Percentiles rank a stretch among this genome's conserved stretches.
Evolutionary conservation across 2,888 invertebrate species (phyloP).

Genomic region (Agrochola litura): DNA sequence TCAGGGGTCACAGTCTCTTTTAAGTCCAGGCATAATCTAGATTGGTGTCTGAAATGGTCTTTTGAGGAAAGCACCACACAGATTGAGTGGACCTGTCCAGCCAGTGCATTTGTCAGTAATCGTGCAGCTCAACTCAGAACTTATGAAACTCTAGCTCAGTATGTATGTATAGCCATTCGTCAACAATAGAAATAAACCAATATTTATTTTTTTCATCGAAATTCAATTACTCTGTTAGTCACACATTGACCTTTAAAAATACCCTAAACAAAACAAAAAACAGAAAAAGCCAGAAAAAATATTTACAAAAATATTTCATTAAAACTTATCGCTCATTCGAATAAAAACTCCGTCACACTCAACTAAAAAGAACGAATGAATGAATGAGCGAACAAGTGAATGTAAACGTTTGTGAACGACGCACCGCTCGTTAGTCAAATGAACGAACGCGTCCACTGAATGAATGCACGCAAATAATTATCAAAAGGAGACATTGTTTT

Average conservation of each 20-base stretch:
- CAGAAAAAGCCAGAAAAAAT: not conserved
- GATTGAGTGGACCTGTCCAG: too few species aligned
- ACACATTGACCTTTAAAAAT: slow-evolving; percentile 1
- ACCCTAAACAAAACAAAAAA: not conserved
- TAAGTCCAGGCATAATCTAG: too few species aligned
- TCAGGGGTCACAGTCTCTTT: too few species aligned
- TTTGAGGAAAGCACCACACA: too few species aligned
- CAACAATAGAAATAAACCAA: not conserved
- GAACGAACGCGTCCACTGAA: slow-evolving; percentile 54
- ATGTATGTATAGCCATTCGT: not conserved
- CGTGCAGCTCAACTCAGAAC: too few species aligned
- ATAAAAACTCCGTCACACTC: slow-evolving; percentile 28
- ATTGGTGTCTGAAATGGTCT: too few species aligned
- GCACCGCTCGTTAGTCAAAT: slow-evolving; percentile 66
- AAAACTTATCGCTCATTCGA: slow-evolving; percentile 33
- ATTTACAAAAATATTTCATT: slow-evolving; percentile 25
- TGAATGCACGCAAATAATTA: slow-evolving; percentile 62
- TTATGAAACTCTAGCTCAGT: too few species aligned
- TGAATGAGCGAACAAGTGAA: slow-evolving; percentile 54
- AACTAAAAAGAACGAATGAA: slow-evolving; percentile 44
- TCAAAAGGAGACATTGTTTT: slow-evolving; percentile 63
- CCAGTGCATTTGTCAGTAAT: too few species aligned
- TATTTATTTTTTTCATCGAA: not conserved
- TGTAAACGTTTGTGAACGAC: slow-evolving; percentile 45
- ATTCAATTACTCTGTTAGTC: not conserved